Evolutionary conservation across 2,113 vertebrate genomes (phyloP), one percentile per base, ranked within the genome.

Genomic region (Boulengeromyrus knoepffleri): DNA sequence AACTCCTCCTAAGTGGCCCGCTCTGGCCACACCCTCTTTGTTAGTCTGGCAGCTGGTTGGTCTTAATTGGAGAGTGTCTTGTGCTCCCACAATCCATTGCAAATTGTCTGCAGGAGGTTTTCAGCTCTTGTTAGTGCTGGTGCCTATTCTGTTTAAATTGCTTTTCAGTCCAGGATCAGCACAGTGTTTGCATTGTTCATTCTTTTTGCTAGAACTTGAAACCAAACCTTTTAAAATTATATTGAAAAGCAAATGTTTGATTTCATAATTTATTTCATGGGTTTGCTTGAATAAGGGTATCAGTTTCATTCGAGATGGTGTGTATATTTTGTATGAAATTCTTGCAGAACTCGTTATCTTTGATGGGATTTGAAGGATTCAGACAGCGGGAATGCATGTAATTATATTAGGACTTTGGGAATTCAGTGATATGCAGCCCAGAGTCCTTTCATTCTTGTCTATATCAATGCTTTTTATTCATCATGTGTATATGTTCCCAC

Each of bases 381-480:
- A 52, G 27, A 56, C 92, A 93, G 90, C 90, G 88, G 90, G 92
- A 92, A 90, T 92, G 89, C 91, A 91, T 92, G 89, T 90, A 88
- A 93, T 94, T 89, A 90, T 49, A 58, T 31, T 89, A 90, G 50
- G 19, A 66, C 58, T 88, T 36, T 74, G 87, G 90, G 92, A 89
- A 92, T 93, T 93, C 89, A 89, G 84, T 84, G 77, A 92, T 90
- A 85, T 91, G 84, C 66, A 24, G 45, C 91, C 47, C 49, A 58
- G 87, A 89, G 89, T 92, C 90, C 21, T 86, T 91, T 91, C 89
- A 53, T 90, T 91, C 90, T 92, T 89, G 91, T 91, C 90, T 17
- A 17, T 80, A 91, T 90, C 91, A 89, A 85, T 90, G 88, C 86
- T 21, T 92, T 92, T 93, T 94, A 91, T 93, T 92, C 90, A 92